A percentile compares a stretch with the other conserved stretches of the same genome.
Conservation (phyloP, 53 echinoderm and acorn worm species). For the Stichopus horrens region DNA sequence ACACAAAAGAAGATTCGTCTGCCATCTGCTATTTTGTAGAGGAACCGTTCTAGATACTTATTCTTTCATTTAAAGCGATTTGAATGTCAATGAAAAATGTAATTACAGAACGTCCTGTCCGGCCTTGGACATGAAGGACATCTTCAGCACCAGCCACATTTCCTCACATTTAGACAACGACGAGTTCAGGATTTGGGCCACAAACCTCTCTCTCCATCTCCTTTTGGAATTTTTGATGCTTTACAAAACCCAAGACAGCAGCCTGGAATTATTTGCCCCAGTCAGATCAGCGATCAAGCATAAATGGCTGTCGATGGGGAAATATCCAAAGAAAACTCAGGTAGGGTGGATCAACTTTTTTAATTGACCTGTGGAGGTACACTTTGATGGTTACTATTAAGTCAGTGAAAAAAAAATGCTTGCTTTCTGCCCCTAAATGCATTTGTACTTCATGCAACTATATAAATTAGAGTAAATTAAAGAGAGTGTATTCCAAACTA, state of each 20-base stretch:
- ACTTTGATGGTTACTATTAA: too few species aligned
- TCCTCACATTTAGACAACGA: conserved; percentile 65
- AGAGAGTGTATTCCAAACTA: too few species aligned
- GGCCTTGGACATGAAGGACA: conserved; percentile 9
- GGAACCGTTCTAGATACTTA: too few species aligned
- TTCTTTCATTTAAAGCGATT: too few species aligned
- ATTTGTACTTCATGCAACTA: too few species aligned
- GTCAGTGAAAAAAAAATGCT: too few species aligned
- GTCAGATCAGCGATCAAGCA: conserved; percentile 47
- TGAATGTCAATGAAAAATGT: too few species aligned
- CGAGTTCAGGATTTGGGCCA: conserved; percentile 66
- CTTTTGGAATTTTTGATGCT: conserved; percentile 67
- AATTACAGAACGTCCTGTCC: neutral
- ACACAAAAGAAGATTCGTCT: too few species aligned
- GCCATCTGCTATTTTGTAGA: too few species aligned
- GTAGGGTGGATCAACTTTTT: conserved; percentile 22
- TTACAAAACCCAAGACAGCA: conserved; percentile 66
- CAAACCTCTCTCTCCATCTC: conserved; percentile 61
- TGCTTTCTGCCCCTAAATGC: too few species aligned
- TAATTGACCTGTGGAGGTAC: too few species aligned
- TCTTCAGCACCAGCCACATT: conserved; percentile 8
- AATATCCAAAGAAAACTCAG: conserved; percentile 71
- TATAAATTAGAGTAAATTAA: too few species aligned
- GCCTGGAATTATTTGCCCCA: conserved; percentile 71
- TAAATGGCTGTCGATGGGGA: conserved; percentile 41